Evolutionary conservation across 2,113 vertebrate genomes (phyloP).

Genomic region (Neodontobutis hainanensis): DNA sequence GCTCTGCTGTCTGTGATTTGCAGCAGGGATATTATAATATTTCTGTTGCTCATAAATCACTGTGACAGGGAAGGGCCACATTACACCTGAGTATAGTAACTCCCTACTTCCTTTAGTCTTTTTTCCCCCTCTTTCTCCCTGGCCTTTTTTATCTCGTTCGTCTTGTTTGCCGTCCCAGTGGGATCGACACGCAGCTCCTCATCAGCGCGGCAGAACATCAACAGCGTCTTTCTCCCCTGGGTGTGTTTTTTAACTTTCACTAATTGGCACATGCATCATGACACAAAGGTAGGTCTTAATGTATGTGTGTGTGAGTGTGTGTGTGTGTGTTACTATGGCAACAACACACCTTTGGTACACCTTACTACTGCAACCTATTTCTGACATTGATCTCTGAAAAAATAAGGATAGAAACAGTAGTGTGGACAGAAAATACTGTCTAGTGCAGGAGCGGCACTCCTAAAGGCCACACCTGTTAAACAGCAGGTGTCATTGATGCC

Average conservation of each 20-base stretch:
- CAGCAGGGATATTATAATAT: conserved; percentile 64
- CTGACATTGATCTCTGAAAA: conserved; percentile 44
- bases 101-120: conserved; percentile 37
- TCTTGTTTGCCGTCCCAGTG: conserved; percentile 19
- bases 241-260: conserved; percentile 66
- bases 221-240: conserved; percentile 58
- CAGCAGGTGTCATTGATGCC: conserved; percentile 28
- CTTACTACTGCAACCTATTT: conserved; percentile 26
- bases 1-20: conserved; percentile 47
- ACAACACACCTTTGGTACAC: conserved; percentile 53
- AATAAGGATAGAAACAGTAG: conserved; percentile 9
- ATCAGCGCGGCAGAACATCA: conserved; percentile 50
- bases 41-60: conserved; percentile 68
- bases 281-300: conserved; percentile 34
- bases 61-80: conserved; percentile 63
- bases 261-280: conserved; percentile 70
- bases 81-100: conserved; percentile 64
- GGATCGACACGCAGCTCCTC: conserved; percentile 59
- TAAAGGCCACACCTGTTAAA: conserved; percentile 37
- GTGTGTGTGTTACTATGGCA: conserved; percentile 34
- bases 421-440: conserved; percentile 1
- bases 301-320: background rate
- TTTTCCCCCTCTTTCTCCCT: conserved; percentile 32
- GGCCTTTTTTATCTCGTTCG: conserved; percentile 6
- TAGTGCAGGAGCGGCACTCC: conserved; percentile 34